A percentile compares a stretch with the other conserved stretches of the same genome.
Evolutionary conservation across 2,888 invertebrate species (phyloP).

Genomic region (Unio pictorum): DNA sequence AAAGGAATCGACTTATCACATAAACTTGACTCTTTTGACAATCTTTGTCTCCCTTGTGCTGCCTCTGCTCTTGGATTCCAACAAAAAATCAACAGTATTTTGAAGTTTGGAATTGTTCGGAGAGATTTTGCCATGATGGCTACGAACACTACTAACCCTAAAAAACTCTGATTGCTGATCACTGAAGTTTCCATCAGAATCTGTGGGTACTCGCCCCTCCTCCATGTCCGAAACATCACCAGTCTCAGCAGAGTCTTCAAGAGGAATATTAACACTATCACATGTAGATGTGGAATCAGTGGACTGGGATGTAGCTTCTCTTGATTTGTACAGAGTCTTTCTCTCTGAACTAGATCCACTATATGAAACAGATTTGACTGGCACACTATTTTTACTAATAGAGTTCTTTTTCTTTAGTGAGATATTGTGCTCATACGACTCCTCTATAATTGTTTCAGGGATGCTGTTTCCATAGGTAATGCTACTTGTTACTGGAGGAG

Average conservation of each 20-base stretch:
- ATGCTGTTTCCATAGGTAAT: conserved; percentile 32
- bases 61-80: conserved; percentile 23
- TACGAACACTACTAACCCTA: background rate
- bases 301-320: too few relatives aligned
- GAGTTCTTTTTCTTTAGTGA: too few relatives aligned
- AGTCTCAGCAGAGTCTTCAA: conserved; percentile 7
- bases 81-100: conserved; percentile 26
- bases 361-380: too few relatives aligned
- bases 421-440: conserved; percentile 40
- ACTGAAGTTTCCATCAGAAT: background rate
- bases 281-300: too few relatives aligned
- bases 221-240: background rate
- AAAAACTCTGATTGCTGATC: conserved; percentile 2
- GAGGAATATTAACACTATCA: too few relatives aligned
- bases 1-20: too few relatives aligned
- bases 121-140: conserved; percentile 18
- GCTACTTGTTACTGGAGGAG: conserved; percentile 22
- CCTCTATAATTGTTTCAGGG: conserved; percentile 58
- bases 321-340: too few relatives aligned
- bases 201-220: background rate
- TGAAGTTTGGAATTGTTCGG: conserved; percentile 27
- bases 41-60: conserved; percentile 6
- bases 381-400: too few relatives aligned
- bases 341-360: too few relatives aligned
- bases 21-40: conserved; percentile 33